Conservation (phyloP, 2,888 invertebrate species). For the Caenorhabditis sp. region DNA sequence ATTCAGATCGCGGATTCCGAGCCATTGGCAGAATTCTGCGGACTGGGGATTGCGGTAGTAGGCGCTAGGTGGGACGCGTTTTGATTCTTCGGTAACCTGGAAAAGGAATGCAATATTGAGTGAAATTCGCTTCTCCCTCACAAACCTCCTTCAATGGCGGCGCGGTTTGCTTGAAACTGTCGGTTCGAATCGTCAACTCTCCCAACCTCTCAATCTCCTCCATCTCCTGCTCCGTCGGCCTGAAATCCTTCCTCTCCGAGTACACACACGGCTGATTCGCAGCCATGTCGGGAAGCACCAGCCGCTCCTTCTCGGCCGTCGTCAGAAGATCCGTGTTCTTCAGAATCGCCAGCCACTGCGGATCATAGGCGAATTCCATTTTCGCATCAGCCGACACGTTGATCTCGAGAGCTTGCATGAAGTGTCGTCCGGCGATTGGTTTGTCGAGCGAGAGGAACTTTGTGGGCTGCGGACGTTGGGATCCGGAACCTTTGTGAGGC, state of each 20-base stretch:
- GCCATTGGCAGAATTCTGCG: slow-evolving; percentile 75
- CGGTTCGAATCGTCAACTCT: slow-evolving; percentile 87
- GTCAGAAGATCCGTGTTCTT: slow-evolving; percentile 88
- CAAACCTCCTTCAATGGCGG: slow-evolving; percentile 84
- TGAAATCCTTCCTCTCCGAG: slow-evolving; percentile 70
- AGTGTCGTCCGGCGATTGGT: slow-evolving; percentile 92
- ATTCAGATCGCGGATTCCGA: slow-evolving; percentile 79
- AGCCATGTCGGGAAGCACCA: slow-evolving; percentile 33
- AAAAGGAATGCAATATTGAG: too few species aligned
- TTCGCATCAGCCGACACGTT: slow-evolving; percentile 70
- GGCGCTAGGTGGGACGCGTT: slow-evolving; percentile 37
- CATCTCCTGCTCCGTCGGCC: slow-evolving; percentile 85
- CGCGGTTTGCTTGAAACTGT: slow-evolving; percentile 90
- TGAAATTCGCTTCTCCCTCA: too few species aligned
- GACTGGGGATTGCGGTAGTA: slow-evolving; percentile 79
- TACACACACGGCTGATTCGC: slow-evolving; percentile 39
- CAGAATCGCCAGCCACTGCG: slow-evolving; percentile 95
- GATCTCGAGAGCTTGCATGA: slow-evolving; percentile 87
- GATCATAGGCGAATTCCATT: slow-evolving; percentile 88
- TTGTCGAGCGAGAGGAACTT: slow-evolving; percentile 86
- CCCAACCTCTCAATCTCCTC: slow-evolving; percentile 85
- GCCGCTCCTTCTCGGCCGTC: slow-evolving; percentile 30
- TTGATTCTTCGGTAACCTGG: slow-evolving; percentile 24
- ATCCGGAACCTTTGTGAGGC: slow-evolving; percentile 85
- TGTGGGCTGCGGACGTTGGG: slow-evolving; percentile 66